A percentile compares a stretch with the other conserved stretches of the same genome.
Conservation (phyloP, 2,888 invertebrate species). For the Crematogaster levior region DNA sequence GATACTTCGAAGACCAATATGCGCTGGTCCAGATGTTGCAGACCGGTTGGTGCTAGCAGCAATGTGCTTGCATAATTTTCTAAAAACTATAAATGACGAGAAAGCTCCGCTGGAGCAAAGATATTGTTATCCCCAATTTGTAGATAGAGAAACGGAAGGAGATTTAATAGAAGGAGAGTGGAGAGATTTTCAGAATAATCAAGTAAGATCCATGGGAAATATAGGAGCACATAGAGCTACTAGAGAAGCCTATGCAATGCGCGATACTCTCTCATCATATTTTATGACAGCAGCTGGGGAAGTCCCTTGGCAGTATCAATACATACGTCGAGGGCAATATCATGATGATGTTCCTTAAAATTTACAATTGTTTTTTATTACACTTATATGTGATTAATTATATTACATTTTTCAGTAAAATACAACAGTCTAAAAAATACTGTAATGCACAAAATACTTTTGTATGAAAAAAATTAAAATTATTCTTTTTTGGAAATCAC, state of each 20-base stretch:
- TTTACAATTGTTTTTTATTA: neutral
- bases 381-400: neutral
- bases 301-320: constrained; percentile 51
- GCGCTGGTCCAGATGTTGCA: neutral
- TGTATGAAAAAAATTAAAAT: too few species aligned
- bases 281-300: constrained; percentile 50
- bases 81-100: neutral
- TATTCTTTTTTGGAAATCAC: too few species aligned
- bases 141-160: neutral
- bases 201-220: neutral
- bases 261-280: constrained; percentile 33
- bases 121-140: neutral
- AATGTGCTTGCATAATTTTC: constrained; percentile 23
- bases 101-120: neutral
- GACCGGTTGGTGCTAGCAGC: constrained; percentile 1
- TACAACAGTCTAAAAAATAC: too few species aligned
- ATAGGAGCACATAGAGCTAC: neutral
- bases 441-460: too few species aligned
- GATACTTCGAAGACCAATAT: constrained; percentile 7
- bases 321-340: constrained; percentile 32
- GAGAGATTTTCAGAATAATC: neutral
- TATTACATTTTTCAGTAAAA: too few species aligned
- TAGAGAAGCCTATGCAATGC: constrained; percentile 20
- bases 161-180: neutral
- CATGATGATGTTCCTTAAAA: neutral